A percentile compares a stretch with the other conserved stretches of the same genome.
phyloP scores from a whole-genome alignment of 2,888 invertebrate genomes.

The Campoletis raptor region DNA sequence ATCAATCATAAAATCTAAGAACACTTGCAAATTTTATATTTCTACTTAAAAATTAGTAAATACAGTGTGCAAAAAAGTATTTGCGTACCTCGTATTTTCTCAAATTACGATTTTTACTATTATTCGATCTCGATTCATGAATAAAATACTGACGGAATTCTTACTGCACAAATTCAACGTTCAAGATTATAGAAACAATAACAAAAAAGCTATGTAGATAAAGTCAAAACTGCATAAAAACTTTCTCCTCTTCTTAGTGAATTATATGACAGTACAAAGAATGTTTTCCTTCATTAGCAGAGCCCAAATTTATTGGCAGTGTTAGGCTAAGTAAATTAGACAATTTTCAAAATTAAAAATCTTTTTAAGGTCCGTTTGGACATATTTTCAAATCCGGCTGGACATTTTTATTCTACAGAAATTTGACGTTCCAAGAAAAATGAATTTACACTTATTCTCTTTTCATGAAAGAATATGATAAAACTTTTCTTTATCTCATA shows the following conservation, averaged over 20 bases:
- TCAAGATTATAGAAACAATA: background rate
- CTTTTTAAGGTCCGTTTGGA: background rate
- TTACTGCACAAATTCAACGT: background rate
- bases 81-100: background rate
- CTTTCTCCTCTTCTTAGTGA: background rate
- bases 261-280: background rate
- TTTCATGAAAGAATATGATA: too few species aligned
- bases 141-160: background rate
- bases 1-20: constrained; percentile 29
- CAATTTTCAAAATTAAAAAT: background rate
- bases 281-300: background rate
- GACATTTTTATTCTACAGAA: too few species aligned
- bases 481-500: too few species aligned
- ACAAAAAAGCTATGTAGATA: background rate
- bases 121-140: background rate
- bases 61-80: background rate
- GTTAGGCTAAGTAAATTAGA: background rate
- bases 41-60: constrained; percentile 11
- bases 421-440: too few species aligned
- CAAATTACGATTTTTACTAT: background rate
- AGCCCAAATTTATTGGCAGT: background rate
- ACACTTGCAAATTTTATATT: constrained; percentile 14
- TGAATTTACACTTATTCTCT: too few species aligned
- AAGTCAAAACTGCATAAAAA: background rate
- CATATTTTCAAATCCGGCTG: too few species aligned